Evolutionary conservation across 1,140 invertebrate species (phyloP).

Genomic region (Saccostrea glomerata): DNA sequence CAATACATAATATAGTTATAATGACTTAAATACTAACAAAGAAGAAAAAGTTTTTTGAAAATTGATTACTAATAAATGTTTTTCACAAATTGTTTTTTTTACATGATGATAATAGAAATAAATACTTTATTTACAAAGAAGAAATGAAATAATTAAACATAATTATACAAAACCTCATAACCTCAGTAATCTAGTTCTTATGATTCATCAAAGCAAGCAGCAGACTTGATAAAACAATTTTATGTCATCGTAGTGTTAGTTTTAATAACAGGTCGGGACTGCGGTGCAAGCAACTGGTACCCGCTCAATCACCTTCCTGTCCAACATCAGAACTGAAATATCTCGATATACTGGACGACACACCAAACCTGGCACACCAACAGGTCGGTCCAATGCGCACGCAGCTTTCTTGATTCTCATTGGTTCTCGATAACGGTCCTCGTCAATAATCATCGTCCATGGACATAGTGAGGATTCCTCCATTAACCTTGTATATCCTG

Average conservation of each 20-base stretch:
- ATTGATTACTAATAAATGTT: too few species aligned
- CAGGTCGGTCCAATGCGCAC: neutral
- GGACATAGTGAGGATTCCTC: neutral
- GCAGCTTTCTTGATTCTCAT: neutral
- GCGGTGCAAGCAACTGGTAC: neutral
- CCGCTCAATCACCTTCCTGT: neutral
- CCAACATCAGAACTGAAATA: neutral
- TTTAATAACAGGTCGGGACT: neutral
- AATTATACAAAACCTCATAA: too few species aligned
- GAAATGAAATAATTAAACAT: too few species aligned
- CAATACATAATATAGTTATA: too few species aligned
- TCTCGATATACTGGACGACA: conserved; percentile 12
- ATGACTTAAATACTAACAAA: too few species aligned
- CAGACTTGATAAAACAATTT: too few species aligned
- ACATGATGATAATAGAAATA: too few species aligned
- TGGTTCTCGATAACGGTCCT: conserved; percentile 16
- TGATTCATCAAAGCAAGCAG: too few species aligned
- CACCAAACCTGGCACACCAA: neutral
- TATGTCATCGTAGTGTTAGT: neutral
- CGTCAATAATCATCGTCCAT: neutral
- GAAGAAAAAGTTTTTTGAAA: too few species aligned
- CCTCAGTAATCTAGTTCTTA: too few species aligned
- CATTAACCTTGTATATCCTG: neutral
- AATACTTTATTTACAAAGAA: too few species aligned
- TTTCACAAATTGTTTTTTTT: too few species aligned